phyloP scores from a whole-genome alignment of 92 coral and sea anemone genomes.

The Bergia sp. region DNA sequence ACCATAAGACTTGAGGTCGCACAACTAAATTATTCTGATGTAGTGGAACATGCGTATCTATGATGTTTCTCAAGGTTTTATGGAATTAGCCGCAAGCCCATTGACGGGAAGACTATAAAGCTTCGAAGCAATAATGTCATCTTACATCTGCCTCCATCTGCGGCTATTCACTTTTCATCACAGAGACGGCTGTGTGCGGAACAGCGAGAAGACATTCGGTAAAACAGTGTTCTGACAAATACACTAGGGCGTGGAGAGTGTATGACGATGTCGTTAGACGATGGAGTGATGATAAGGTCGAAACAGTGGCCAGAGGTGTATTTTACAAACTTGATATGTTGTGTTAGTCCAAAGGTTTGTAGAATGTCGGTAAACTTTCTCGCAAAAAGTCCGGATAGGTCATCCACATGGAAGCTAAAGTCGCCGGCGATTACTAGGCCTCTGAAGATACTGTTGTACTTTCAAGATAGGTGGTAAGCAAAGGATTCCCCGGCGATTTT shows the following conservation, averaged over 20 bases:
- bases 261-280: neutral
- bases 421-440: conserved; percentile 51
- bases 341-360: conserved; percentile 47
- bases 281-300: neutral
- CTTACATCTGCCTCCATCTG: neutral
- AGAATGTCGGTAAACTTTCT: conserved; percentile 33
- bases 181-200: neutral
- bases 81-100: no score
- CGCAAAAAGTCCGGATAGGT: conserved; percentile 28
- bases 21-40: no score
- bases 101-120: no score
- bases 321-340: conserved; percentile 49
- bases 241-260: neutral
- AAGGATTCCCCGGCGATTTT: no score
- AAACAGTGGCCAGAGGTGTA: conserved; percentile 42
- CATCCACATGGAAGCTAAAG: conserved; percentile 49
- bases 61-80: no score
- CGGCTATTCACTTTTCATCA: neutral
- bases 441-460: conserved; percentile 41
- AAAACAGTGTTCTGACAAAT: conserved; percentile 4
- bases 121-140: no score
- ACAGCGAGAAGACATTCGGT: neutral
- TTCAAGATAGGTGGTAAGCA: conserved; percentile 29
- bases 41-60: no score
- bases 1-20: no score